These are phyloP conservation scores for Grammomys dolichurus DNA, from an alignment of 2,113 vertebrate genomes.

Conservation along the genomic window DNA sequence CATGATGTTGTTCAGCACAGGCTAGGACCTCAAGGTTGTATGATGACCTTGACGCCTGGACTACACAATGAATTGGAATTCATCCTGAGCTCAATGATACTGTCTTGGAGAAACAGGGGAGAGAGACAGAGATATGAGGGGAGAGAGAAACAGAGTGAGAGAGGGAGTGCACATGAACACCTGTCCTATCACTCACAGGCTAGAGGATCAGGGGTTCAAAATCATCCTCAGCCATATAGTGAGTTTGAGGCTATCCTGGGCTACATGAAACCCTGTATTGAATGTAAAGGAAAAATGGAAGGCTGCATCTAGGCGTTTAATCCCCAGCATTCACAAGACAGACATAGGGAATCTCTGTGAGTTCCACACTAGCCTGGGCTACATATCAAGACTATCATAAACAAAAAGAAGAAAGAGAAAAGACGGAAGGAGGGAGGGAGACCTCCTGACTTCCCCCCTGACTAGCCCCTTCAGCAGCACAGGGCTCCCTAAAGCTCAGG, in stretches of 20 bases:
- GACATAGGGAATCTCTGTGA: background rate
- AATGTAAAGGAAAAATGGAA: background rate
- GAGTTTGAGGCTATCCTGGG: background rate
- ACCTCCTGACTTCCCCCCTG: too few species aligned
- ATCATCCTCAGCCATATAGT: background rate
- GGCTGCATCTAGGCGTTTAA: background rate
- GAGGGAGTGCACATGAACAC: background rate
- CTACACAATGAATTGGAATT: background rate
- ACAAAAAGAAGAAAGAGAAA: background rate
- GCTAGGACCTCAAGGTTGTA: background rate
- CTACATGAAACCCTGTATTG: background rate
- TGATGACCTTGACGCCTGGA: background rate
- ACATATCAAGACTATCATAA: background rate
- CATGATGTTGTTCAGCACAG: background rate
- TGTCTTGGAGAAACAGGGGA: background rate
- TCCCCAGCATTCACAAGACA: background rate
- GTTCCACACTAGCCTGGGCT: background rate
- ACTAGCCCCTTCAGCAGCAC: background rate
- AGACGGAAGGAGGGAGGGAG: background rate
- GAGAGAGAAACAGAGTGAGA: background rate
- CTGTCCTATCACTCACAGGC: background rate
- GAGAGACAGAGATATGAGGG: background rate
- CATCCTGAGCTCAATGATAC: background rate
- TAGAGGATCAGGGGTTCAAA: background rate
- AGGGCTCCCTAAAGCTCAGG: background rate